Evolutionary conservation across 2,888 invertebrate species (phyloP), one percentile per base, ranked within the genome.

Genomic region (Pimpla rufipes): DNA sequence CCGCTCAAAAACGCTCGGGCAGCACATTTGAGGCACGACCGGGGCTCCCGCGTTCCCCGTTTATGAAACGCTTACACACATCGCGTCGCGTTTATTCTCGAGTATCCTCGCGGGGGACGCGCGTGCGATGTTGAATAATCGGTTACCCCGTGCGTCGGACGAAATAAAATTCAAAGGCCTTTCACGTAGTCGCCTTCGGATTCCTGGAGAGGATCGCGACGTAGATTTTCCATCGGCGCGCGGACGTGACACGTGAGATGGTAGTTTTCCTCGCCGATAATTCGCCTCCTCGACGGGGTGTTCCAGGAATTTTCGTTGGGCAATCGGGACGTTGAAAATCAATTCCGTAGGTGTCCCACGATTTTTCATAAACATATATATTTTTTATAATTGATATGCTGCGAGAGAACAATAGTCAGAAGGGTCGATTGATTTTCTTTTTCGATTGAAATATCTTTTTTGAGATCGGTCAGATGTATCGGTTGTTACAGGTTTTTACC

Each of bases 131-230:
- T 74, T 78, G 82, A 78, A 82, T 74, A 74, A 82, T 78, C 59
- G 57, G 64, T 59, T 62, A 52, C 40, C 40, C 47, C 45, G 78
- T 29, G 29, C 5, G 57, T 45, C 57, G 47, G 76, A 57, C 23
- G 59, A 45, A 74, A 83, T 16, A 77, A 10, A 77, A 81, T 81
- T 79, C 59, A 67, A 83, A 79, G 29, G 76, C 79, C 67, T 67
- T 79, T 67, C 79, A 73, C 81, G 71, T 82, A 74, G 37, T 74
- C 55, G 13, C 77, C 77, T 77, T 77, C 77, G 67, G 45, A 81
- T 79, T 79, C 67, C 37, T 23, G 16, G 67, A 67, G 74, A 74
- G 66, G 75, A 75, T 76, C 75, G 76, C 67, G 70, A 42, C 62
- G 42, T 68, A 21, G 21, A 35, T 74, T 50, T 74, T 40, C 37